Percentiles rank a stretch among this genome's conserved stretches.
phyloP scores from a whole-genome alignment of 30 jellyfish, hydroid and myxozoan species.

The Turritopsis dohrnii region DNA sequence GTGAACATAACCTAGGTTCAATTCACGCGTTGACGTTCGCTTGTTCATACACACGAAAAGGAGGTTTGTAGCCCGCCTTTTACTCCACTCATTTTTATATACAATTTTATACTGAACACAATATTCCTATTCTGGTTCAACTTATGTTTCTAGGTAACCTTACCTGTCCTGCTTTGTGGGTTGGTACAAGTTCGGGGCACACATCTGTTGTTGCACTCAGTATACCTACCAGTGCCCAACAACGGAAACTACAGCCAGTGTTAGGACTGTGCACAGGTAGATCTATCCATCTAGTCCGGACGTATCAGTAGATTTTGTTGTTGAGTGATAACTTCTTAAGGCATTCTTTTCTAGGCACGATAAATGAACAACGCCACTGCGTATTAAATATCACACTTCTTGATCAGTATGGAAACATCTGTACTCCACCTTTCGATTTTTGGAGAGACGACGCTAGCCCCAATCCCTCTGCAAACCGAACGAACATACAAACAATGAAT shows the following conservation, averaged over 20 bases:
- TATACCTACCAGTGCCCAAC: slow-evolving; percentile 90
- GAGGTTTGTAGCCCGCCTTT: slow-evolving; percentile 45
- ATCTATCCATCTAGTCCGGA: background rate
- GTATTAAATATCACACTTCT: slow-evolving; percentile 36
- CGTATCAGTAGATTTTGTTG: background rate
- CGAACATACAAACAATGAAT: slow-evolving; percentile 48
- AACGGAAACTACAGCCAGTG: slow-evolving; percentile 81
- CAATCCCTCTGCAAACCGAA: slow-evolving; percentile 9
- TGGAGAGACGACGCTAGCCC: slow-evolving; percentile 27
- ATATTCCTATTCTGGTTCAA: too few relatives aligned
- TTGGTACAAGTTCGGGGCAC: slow-evolving; percentile 90
- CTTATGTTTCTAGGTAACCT: slow-evolving; percentile 41
- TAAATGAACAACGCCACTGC: slow-evolving; percentile 25
- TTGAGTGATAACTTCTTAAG: too few relatives aligned
- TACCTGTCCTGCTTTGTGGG: slow-evolving; percentile 83
- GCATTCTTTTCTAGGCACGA: slow-evolving; percentile 19
- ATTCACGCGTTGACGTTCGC: slow-evolving; percentile 54
- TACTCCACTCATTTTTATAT: background rate
- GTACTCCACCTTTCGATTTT: slow-evolving; percentile 14
- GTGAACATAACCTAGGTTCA: slow-evolving; percentile 59
- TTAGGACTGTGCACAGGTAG: slow-evolving; percentile 79
- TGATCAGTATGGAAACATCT: slow-evolving; percentile 26
- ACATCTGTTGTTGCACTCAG: slow-evolving; percentile 75
- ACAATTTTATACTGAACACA: background rate
- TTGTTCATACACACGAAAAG: slow-evolving; percentile 75